Percentiles rank a stretch among this genome's conserved stretches.
phyloP scores from a whole-genome alignment of 2,113 vertebrate species.

The Ceyx cyanopectus region DNA sequence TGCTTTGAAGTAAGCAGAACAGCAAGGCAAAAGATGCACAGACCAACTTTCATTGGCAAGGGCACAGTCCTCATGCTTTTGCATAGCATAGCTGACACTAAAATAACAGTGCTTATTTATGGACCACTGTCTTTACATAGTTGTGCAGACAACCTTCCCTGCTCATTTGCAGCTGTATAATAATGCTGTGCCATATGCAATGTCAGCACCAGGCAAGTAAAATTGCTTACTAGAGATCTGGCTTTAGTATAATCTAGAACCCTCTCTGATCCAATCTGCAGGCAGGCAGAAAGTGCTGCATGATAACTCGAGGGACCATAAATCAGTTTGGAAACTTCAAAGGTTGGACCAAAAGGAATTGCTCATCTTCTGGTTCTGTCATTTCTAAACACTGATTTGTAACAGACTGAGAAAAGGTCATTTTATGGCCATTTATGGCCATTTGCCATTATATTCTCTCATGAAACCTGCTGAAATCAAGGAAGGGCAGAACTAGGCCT shows the following conservation, averaged over 20 bases:
- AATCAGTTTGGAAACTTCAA: not conserved
- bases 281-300: not conserved
- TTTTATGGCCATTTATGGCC: not conserved
- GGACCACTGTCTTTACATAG: not conserved
- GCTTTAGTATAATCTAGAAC: not conserved
- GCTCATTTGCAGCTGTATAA: not conserved
- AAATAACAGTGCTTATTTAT: not conserved
- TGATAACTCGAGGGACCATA: not conserved
- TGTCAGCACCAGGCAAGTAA: not conserved
- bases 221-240: not conserved
- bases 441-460: not conserved
- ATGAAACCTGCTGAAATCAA: not conserved
- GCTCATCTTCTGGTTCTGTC: not conserved
- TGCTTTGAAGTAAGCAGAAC: not conserved
- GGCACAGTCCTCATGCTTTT: not conserved
- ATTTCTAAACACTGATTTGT: not conserved
- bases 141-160: not conserved
- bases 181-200: not conserved
- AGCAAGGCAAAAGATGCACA: not conserved
- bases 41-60: not conserved
- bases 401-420: not conserved
- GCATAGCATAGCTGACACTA: not conserved
- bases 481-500: not conserved
- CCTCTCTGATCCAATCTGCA: not conserved
- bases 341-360: not conserved